Evolutionary conservation across 30 jellyfish, hydroid and myxozoan species (phyloP).

Genomic region (Turritopsis rubra): DNA sequence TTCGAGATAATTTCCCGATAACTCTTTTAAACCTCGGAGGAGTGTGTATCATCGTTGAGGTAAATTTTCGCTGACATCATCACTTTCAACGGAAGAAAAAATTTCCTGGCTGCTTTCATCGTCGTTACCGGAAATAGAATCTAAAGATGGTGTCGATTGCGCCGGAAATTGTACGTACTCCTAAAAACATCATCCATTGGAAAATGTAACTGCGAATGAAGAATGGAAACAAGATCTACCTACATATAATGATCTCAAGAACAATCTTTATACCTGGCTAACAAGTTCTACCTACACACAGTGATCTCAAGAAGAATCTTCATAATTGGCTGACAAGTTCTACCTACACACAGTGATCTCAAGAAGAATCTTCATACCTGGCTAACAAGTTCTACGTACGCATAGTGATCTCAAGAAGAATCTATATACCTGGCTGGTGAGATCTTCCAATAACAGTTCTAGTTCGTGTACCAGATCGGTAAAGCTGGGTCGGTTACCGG

Average conservation of each 20-base stretch:
- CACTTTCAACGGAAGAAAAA: background rate
- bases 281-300: too few species aligned
- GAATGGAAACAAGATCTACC: background rate
- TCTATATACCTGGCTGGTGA: constrained; percentile 58
- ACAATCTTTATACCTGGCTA: too few species aligned
- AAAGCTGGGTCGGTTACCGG: constrained; percentile 73
- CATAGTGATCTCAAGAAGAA: background rate
- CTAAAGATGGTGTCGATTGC: background rate
- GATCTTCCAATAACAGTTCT: constrained; percentile 48
- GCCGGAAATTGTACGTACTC: background rate
- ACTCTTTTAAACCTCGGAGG: too few species aligned
- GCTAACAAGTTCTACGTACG: background rate
- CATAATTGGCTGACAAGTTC: too few species aligned
- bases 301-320: too few species aligned
- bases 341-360: too few species aligned
- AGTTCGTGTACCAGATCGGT: constrained; percentile 51
- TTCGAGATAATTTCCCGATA: background rate
- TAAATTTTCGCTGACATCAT: background rate
- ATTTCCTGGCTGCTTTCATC: background rate
- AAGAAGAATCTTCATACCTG: background rate
- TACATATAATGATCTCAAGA: background rate
- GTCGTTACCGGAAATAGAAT: background rate
- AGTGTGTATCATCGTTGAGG: background rate
- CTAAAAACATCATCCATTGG: background rate
- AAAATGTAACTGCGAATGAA: background rate